These are phyloP conservation scores for Microtus richardsoni DNA, from an alignment of 2,113 vertebrate species.

Conservation along the genomic window DNA sequence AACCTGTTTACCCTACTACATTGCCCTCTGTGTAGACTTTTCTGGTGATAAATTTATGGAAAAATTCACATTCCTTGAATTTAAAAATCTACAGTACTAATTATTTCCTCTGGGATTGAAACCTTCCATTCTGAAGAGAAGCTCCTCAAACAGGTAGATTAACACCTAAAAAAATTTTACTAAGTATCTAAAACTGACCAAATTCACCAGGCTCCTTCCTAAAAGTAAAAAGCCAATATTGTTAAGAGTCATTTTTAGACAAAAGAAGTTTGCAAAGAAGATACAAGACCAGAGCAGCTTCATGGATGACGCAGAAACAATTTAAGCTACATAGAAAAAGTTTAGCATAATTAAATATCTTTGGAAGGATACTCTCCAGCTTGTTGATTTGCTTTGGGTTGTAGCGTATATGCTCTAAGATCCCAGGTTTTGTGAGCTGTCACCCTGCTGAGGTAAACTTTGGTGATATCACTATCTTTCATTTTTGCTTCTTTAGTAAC, in stretches of 20 bases:
- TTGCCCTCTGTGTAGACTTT: neutral
- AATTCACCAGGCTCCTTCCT: neutral
- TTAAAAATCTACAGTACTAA: too few species aligned
- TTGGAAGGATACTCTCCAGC: too few species aligned
- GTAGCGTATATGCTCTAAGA: neutral
- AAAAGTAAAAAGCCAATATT: neutral
- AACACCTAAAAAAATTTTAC: neutral
- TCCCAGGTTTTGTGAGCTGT: neutral
- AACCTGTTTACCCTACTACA: neutral
- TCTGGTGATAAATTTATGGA: neutral
- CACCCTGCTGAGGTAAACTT: neutral
- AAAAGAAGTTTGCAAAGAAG: neutral
- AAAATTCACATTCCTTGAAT: neutral
- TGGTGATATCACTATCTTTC: neutral
- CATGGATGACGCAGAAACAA: neutral
- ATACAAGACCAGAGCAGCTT: too few species aligned
- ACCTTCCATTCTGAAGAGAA: too few species aligned
- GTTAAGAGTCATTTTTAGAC: neutral
- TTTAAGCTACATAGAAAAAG: neutral
- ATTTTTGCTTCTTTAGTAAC: neutral
- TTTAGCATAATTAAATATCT: neutral
- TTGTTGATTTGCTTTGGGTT: neutral
- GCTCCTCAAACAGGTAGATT: neutral
- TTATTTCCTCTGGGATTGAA: neutral
- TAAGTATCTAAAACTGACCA: neutral